A percentile compares a stretch with the other conserved stretches of the same genome.
Evolutionary conservation across 2,113 vertebrate genomes (phyloP).

Genomic region (Carassius auratus): DNA sequence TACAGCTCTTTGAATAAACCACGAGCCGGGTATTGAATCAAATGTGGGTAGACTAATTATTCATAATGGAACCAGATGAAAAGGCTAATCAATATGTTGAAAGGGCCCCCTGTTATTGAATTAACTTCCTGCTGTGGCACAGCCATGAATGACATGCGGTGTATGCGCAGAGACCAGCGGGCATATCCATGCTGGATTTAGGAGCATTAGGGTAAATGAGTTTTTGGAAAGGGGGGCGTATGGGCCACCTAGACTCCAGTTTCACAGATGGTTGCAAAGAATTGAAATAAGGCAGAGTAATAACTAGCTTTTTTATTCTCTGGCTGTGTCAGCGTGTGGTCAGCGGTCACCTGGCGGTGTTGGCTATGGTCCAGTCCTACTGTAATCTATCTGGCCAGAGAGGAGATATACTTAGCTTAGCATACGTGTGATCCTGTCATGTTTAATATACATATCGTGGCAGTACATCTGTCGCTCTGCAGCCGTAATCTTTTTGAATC

Average conservation of each 20-base stretch:
- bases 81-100: constrained; percentile 50
- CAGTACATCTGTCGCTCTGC: background rate
- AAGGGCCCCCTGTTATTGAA: constrained; percentile 40
- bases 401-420: background rate
- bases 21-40: constrained; percentile 22
- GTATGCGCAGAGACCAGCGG: constrained; percentile 24
- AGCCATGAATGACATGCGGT: constrained; percentile 15
- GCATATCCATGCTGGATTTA: constrained; percentile 38
- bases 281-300: constrained; percentile 7
- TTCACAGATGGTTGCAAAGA: constrained; percentile 12
- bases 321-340: constrained; percentile 13
- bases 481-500: background rate
- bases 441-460: background rate
- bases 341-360: background rate
- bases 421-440: background rate
- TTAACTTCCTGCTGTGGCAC: constrained; percentile 36
- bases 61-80: constrained; percentile 43
- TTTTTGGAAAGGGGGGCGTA: constrained; percentile 1
- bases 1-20: constrained; percentile 22
- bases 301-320: constrained; percentile 1
- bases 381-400: constrained; percentile 11
- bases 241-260: constrained; percentile 24
- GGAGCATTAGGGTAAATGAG: constrained; percentile 37
- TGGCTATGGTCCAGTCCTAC: background rate
- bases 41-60: constrained; percentile 40